These are phyloP conservation scores for Labia minor DNA, from an alignment of 2,888 invertebrate genomes.

Conservation along the genomic window DNA sequence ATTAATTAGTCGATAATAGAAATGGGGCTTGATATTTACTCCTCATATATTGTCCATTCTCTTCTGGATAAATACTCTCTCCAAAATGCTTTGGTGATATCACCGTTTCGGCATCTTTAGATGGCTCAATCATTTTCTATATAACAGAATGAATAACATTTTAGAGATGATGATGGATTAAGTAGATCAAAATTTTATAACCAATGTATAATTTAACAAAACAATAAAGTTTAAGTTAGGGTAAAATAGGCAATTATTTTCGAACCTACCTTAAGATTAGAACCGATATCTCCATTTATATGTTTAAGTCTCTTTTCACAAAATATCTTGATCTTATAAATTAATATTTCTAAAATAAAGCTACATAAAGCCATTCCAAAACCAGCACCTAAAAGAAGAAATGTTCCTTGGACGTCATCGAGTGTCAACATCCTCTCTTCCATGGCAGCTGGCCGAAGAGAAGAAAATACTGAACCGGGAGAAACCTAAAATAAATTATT, in stretches of 20 bases:
- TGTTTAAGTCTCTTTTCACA: background rate
- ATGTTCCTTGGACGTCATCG: slow-evolving; percentile 75
- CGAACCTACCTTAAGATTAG: too few species aligned
- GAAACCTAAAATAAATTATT: slow-evolving; percentile 15
- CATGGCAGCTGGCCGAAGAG: slow-evolving; percentile 35
- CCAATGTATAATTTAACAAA: too few species aligned
- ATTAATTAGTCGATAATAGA: background rate
- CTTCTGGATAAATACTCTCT: background rate
- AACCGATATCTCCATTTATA: too few species aligned
- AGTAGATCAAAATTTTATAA: too few species aligned
- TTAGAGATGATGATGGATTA: too few species aligned
- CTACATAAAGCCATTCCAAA: slow-evolving; percentile 52
- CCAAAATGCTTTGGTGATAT: background rate
- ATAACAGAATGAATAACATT: too few species aligned
- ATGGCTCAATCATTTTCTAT: too few species aligned
- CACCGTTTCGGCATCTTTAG: too few species aligned
- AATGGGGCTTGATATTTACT: background rate
- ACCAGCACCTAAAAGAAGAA: slow-evolving; percentile 58
- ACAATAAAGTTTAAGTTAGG: too few species aligned
- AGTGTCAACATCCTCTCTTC: slow-evolving; percentile 64
- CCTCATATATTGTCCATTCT: background rate
- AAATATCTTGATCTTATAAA: background rate
- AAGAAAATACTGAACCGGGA: background rate
- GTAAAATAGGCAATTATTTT: too few species aligned
- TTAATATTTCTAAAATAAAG: slow-evolving; percentile 47